A percentile compares a stretch with the other conserved stretches of the same genome.
Conservation (phyloP, 2,113 vertebrate genomes). For the Neotragus pygmaeus region DNA sequence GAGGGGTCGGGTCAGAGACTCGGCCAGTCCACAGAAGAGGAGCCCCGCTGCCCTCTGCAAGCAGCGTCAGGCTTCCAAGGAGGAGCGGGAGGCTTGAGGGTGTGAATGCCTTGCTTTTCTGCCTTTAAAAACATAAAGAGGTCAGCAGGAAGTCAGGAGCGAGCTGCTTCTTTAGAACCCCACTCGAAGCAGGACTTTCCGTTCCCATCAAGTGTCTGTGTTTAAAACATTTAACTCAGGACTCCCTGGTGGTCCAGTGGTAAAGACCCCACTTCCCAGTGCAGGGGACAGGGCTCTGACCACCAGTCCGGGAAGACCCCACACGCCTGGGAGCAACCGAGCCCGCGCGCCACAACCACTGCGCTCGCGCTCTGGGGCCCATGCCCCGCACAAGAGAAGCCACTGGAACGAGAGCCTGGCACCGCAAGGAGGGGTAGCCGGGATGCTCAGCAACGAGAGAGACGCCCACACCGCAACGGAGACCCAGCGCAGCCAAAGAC, state of each 20-base stretch:
- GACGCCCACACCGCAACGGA: accelerated
- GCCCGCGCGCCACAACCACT: neutral
- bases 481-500: accelerated
- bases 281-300: neutral
- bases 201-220: neutral
- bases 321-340: neutral
- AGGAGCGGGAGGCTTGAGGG: neutral
- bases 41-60: neutral
- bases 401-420: accelerated
- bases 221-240: neutral
- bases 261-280: neutral
- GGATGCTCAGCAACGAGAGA: accelerated
- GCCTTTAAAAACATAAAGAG: neutral
- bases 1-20: neutral
- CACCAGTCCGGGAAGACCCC: neutral
- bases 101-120: neutral
- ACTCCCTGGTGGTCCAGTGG: neutral
- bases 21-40: neutral
- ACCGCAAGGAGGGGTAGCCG: accelerated
- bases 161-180: neutral
- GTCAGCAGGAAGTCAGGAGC: neutral
- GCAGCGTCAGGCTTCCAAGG: neutral
- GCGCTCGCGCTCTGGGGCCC: accelerated
- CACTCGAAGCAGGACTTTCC: neutral
- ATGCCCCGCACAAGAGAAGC: accelerated